Percentiles rank a stretch among this genome's conserved stretches.
Conservation (phyloP, 2,888 invertebrate genomes). For the Nymphalis urticae region DNA sequence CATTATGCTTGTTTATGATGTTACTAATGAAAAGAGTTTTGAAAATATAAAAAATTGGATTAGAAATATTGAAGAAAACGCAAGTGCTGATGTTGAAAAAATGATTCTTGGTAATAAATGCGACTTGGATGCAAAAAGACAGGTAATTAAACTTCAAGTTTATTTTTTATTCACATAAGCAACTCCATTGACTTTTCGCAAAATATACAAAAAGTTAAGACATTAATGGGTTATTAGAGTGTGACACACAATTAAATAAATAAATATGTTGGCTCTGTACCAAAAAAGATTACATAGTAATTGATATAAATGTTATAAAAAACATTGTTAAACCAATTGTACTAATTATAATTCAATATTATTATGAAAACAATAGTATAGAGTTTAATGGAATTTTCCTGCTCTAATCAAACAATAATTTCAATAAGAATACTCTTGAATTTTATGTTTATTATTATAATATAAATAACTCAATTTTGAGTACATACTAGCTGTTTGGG, state of each 20-base stretch:
- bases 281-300: too few species aligned
- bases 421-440: neutral
- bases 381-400: conserved; percentile 2
- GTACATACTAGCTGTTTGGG: too few species aligned
- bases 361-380: neutral
- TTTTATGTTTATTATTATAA: neutral
- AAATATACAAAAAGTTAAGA: too few species aligned
- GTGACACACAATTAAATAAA: neutral
- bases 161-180: neutral
- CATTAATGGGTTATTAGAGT: too few species aligned
- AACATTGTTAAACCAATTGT: conserved; percentile 11
- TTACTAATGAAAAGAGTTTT: conserved; percentile 99
- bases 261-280: too few species aligned
- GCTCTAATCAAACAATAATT: neutral
- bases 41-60: conserved; percentile 99
- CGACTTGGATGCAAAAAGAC: conserved; percentile 97
- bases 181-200: too few species aligned
- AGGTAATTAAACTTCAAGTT: conserved; percentile 75
- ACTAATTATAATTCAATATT: neutral
- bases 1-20: conserved; percentile 99
- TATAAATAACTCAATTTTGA: neutral
- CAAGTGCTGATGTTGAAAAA: conserved; percentile 98
- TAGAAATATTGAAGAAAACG: conserved; percentile 99
- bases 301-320: neutral
- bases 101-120: conserved; percentile 99